Conservation (phyloP, 2,888 invertebrate species). For the Cephus sareptanus region DNA sequence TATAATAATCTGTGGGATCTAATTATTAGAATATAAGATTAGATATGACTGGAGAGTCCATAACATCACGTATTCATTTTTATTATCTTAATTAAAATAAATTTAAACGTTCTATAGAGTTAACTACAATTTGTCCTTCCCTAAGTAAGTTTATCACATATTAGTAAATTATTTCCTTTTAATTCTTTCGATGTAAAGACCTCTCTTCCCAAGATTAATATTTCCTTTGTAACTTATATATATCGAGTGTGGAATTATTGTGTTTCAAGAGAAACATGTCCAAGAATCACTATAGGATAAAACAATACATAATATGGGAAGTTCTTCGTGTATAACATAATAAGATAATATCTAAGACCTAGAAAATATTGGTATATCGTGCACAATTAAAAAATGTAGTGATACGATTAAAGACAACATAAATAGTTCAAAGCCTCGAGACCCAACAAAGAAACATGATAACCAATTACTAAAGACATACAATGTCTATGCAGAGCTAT, state of each 20-base stretch:
- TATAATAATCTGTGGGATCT: background rate
- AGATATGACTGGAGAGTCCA: background rate
- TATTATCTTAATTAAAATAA: background rate
- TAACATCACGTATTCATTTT: background rate
- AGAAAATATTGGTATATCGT: background rate
- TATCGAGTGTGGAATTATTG: background rate
- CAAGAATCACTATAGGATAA: background rate
- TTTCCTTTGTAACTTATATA: background rate
- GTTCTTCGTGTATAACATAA: background rate
- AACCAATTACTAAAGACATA: background rate
- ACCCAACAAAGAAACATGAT: slow-evolving; percentile 13
- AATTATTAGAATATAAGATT: background rate
- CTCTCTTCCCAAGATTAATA: background rate
- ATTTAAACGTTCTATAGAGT: background rate
- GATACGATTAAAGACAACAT: background rate
- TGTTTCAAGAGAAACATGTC: background rate
- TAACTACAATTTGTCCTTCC: background rate
- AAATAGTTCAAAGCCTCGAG: slow-evolving; percentile 4
- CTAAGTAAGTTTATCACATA: background rate
- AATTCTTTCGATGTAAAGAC: background rate
- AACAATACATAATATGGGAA: background rate
- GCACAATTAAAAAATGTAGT: background rate
- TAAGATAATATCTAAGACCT: background rate
- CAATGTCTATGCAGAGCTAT: background rate
- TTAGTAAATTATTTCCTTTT: background rate